phyloP scores from a whole-genome alignment of 2,888 invertebrate species.

The Creontiades dilutus region DNA sequence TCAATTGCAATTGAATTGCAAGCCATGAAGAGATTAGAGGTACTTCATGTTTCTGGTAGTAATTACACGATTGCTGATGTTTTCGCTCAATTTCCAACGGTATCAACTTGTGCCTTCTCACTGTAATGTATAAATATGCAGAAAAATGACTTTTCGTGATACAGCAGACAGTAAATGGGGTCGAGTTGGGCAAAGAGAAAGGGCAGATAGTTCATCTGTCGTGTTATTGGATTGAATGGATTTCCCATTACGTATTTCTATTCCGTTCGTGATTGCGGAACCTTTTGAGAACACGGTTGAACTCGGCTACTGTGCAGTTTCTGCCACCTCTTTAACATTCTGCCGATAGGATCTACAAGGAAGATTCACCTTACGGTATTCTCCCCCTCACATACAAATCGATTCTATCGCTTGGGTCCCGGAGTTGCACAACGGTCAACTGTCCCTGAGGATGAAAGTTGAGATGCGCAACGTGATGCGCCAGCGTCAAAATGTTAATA shows the following conservation, averaged over 20 bases:
- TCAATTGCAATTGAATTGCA: no score
- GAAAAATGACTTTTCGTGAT: no score
- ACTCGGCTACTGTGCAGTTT: slow-evolving; percentile 55
- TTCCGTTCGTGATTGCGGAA: slow-evolving; percentile 55
- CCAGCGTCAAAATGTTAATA: slow-evolving; percentile 57
- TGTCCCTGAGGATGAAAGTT: slow-evolving; percentile 55
- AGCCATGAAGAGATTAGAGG: no score
- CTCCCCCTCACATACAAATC: slow-evolving; percentile 51
- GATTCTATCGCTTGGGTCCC: slow-evolving; percentile 41
- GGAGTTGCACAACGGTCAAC: slow-evolving; percentile 57
- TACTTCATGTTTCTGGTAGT: no score
- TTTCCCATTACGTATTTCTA: slow-evolving; percentile 34
- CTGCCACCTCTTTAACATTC: slow-evolving; percentile 62
- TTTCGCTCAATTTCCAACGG: no score
- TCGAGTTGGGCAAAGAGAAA: slow-evolving; percentile 18
- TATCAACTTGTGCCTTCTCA: no score
- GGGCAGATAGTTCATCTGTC: slow-evolving; percentile 54
- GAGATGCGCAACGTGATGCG: slow-evolving; percentile 54
- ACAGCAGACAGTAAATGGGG: not conserved
- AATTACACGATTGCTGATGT: no score
- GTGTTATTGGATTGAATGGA: slow-evolving; percentile 47
- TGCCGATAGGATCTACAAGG: slow-evolving; percentile 49
- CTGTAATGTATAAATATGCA: no score
- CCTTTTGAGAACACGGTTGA: slow-evolving; percentile 24
- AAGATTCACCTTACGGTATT: slow-evolving; percentile 53